phyloP scores from a whole-genome alignment of 2,888 invertebrate genomes.

The Limenitis camilla region DNA sequence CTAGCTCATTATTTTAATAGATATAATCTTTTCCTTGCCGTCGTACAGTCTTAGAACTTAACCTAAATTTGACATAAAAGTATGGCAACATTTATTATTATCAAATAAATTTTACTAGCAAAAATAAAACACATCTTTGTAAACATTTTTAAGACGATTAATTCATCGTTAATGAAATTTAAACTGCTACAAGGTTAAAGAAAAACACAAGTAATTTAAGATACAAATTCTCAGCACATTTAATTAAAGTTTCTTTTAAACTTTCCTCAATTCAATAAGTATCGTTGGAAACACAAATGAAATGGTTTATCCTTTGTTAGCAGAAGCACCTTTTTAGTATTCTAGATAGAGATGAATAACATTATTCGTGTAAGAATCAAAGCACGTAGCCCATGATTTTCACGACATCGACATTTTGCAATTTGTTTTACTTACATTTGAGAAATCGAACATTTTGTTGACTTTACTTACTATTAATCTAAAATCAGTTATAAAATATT shows the following conservation, averaged over 20 bases:
- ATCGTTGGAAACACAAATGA: slow-evolving; percentile 14
- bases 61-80: neutral
- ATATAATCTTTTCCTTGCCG: neutral
- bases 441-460: neutral
- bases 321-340: slow-evolving; percentile 34
- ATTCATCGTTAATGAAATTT: neutral
- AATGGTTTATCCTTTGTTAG: neutral
- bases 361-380: slow-evolving; percentile 21
- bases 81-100: no score
- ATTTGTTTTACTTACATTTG: neutral
- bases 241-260: slow-evolving; percentile 14
- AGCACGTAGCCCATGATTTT: slow-evolving; percentile 17
- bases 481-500: neutral
- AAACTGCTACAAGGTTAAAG: neutral
- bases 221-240: neutral
- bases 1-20: neutral
- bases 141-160: neutral
- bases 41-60: neutral
- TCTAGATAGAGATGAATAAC: slow-evolving; percentile 36
- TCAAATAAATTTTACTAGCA: neutral
- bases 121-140: neutral
- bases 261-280: slow-evolving; percentile 11
- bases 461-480: neutral
- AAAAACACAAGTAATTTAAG: neutral
- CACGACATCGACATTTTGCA: slow-evolving; percentile 1